Evolutionary conservation across 2,888 invertebrate species (phyloP).

Genomic region (Germaria angustata): DNA sequence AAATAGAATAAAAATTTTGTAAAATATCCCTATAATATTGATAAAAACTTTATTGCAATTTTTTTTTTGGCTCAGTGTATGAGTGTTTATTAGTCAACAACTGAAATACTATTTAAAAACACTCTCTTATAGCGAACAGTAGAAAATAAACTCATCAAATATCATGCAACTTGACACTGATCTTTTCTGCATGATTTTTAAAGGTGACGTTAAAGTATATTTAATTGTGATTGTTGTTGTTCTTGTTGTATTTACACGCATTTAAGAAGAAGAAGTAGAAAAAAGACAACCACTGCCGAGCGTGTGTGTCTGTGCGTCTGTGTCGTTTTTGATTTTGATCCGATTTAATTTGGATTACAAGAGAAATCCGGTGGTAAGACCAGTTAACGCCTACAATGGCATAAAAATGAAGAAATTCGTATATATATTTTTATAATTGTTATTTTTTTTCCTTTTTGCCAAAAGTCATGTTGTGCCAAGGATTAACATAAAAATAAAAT

Average conservation of each 20-base stretch:
- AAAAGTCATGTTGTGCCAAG: conserved; percentile 77
- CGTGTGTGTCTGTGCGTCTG: conserved; percentile 41
- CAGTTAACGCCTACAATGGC: conserved; percentile 78
- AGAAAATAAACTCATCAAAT: conserved; percentile 72
- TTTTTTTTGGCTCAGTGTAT: conserved; percentile 42
- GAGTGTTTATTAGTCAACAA: neutral
- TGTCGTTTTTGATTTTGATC: conserved; percentile 69
- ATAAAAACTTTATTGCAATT: too few species aligned
- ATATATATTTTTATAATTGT: neutral
- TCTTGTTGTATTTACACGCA: neutral
- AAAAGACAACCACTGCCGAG: conserved; percentile 22
- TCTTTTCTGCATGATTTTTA: conserved; percentile 65
- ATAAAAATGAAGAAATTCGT: conserved; percentile 2
- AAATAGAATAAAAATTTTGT: too few species aligned
- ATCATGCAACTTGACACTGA: conserved; percentile 69
- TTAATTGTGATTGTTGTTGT: conserved; percentile 3
- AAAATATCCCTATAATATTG: too few species aligned
- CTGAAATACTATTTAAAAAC: conserved; percentile 9
- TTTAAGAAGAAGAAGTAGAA: neutral
- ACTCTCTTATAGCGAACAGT: conserved; percentile 64
- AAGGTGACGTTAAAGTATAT: conserved; percentile 35
- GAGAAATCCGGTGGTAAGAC: conserved; percentile 77
- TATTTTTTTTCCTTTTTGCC: conserved; percentile 37
- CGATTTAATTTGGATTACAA: conserved; percentile 78
- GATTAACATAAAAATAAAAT: conserved; percentile 65